Evolutionary conservation across 35 echinoderm and acorn worm species (phyloP).

Genomic region (Antedon bifida): DNA sequence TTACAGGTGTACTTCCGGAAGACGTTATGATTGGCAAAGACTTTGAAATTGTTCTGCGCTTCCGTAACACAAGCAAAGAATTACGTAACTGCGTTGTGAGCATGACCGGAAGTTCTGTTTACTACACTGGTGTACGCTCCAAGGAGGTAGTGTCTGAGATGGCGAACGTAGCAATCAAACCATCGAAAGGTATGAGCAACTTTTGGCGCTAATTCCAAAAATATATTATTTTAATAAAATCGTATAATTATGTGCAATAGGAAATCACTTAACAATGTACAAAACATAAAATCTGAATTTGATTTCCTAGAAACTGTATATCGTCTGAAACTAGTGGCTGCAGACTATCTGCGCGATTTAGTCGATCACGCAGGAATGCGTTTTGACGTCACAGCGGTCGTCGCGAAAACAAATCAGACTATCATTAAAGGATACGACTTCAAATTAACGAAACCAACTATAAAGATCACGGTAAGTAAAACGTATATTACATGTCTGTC

Average conservation of each 20-base stretch:
- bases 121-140: conserved; percentile 6
- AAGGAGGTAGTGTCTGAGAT: not conserved
- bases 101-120: not conserved
- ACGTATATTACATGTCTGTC: too few species aligned
- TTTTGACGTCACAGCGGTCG: not conserved
- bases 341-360: not conserved
- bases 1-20: not conserved
- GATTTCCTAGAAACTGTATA: not conserved
- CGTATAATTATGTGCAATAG: too few species aligned
- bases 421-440: not conserved
- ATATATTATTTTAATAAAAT: too few species aligned
- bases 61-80: not conserved
- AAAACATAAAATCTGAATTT: too few species aligned
- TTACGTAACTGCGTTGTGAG: not conserved
- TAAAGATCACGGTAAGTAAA: not conserved
- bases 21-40: conserved; percentile 12
- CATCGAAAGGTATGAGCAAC: not conserved
- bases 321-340: not conserved
- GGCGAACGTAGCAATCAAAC: not conserved
- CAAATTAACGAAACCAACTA: not conserved
- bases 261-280: too few species aligned
- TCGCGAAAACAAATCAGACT: not conserved
- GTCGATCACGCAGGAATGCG: not conserved
- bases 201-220: too few species aligned
- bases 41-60: not conserved